These are phyloP conservation scores for Amia ocellicauda DNA, from an alignment of 2,113 vertebrate genomes.

Conservation along the genomic window DNA sequence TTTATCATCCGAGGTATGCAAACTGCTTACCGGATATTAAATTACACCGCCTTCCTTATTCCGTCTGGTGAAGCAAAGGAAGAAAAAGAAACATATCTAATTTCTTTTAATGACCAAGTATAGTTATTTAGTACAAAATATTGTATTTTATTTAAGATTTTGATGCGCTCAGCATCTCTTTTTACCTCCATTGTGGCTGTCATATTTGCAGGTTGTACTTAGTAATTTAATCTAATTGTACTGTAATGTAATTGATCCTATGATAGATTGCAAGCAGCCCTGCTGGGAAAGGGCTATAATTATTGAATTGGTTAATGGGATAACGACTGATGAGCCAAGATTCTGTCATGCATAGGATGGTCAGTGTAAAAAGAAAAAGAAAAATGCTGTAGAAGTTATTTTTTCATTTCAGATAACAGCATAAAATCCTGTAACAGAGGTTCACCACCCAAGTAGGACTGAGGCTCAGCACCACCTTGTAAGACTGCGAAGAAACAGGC, in stretches of 20 bases:
- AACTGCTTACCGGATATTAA: conserved; percentile 7
- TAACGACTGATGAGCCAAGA: conserved; percentile 41
- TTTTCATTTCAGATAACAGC: not conserved
- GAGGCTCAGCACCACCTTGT: too few species aligned
- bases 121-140: conserved; percentile 41
- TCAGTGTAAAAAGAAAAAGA: conserved; percentile 12
- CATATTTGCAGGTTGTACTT: conserved; percentile 43
- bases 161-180: conserved; percentile 30
- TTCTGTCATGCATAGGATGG: conserved; percentile 39
- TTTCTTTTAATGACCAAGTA: conserved; percentile 38
- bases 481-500: too few species aligned
- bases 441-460: too few species aligned
- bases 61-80: conserved; percentile 1
- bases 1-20: conserved; percentile 8
- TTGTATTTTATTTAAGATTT: conserved; percentile 25
- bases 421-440: too few species aligned
- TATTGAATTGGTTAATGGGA: conserved; percentile 55
- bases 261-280: conserved; percentile 43
- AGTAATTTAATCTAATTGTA: conserved; percentile 53
- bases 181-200: conserved; percentile 33
- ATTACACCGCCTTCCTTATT: conserved; percentile 1
- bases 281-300: conserved; percentile 52
- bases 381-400: conserved; percentile 13
- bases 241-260: conserved; percentile 49
- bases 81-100: conserved; percentile 28